A percentile compares a stretch with the other conserved stretches of the same genome.
Conservation (phyloP, 2,113 vertebrate species). For the Heptranchias perlo region DNA sequence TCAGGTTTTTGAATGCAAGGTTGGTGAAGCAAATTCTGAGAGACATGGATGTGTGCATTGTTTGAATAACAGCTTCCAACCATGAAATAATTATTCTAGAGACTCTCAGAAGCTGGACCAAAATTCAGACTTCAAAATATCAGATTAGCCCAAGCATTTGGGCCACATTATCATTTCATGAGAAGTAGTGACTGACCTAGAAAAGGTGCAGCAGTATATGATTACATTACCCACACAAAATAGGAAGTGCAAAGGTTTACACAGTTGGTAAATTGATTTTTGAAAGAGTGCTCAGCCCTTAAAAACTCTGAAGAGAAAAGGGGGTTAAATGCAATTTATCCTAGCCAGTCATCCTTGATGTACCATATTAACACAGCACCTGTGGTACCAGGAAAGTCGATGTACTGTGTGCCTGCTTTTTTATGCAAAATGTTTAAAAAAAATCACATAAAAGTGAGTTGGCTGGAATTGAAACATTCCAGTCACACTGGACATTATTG, state of each 20-base stretch:
- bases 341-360: neutral
- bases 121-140: neutral
- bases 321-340: neutral
- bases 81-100: neutral
- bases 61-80: neutral
- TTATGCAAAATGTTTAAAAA: neutral
- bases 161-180: neutral
- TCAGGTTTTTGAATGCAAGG: neutral
- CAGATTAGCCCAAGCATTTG: conserved; percentile 14
- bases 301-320: neutral
- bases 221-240: neutral
- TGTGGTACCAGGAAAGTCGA: neutral
- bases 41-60: neutral
- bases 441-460: neutral
- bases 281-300: neutral
- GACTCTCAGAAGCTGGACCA: neutral
- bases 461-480: neutral
- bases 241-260: conserved; percentile 3
- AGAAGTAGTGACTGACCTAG: neutral
- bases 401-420: neutral
- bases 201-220: neutral
- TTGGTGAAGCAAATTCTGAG: neutral
- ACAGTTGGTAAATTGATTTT: neutral
- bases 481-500: neutral
- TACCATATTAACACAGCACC: neutral